phyloP scores from a whole-genome alignment of 37 sponge, comb jelly and placozoan species.

The Hormiphora californensis region DNA sequence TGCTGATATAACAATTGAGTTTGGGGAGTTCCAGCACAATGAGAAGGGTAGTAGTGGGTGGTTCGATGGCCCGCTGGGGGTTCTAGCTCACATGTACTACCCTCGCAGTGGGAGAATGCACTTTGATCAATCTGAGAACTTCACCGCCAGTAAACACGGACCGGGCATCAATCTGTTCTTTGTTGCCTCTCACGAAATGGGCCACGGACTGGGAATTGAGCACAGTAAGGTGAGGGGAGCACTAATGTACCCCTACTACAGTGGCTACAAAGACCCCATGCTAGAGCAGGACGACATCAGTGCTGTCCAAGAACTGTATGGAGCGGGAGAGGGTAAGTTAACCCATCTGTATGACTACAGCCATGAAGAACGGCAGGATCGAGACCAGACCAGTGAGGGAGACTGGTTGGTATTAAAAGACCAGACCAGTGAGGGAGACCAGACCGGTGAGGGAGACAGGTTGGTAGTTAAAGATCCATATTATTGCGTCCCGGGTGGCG shows the following conservation, averaged over 20 bases:
- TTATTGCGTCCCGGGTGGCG: too few species aligned
- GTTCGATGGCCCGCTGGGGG: neutral
- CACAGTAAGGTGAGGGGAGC: neutral
- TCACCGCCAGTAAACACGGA: neutral
- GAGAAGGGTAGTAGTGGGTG: neutral
- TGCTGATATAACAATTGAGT: neutral
- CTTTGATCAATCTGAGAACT: conserved; percentile 36
- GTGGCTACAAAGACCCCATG: neutral
- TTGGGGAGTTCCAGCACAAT: neutral
- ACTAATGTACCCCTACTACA: conserved; percentile 7
- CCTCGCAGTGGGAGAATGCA: conserved; percentile 32
- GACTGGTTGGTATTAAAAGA: too few species aligned
- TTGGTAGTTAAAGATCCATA: too few species aligned
- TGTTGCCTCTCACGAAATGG: conserved; percentile 33
- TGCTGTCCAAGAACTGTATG: neutral
- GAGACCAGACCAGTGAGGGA: too few species aligned
- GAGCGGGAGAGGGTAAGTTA: conserved; percentile 3
- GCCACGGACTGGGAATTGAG: conserved; percentile 34
- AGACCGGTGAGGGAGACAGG: too few species aligned
- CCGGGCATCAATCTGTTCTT: neutral
- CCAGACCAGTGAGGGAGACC: too few species aligned
- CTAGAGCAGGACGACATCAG: neutral
- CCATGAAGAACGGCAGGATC: too few species aligned
- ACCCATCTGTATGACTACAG: too few species aligned
- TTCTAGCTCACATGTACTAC: conserved; percentile 42